Percentiles rank a stretch among this genome's conserved stretches.
Conservation (phyloP, 2,888 invertebrate species). For the Habroteleia sp. region DNA sequence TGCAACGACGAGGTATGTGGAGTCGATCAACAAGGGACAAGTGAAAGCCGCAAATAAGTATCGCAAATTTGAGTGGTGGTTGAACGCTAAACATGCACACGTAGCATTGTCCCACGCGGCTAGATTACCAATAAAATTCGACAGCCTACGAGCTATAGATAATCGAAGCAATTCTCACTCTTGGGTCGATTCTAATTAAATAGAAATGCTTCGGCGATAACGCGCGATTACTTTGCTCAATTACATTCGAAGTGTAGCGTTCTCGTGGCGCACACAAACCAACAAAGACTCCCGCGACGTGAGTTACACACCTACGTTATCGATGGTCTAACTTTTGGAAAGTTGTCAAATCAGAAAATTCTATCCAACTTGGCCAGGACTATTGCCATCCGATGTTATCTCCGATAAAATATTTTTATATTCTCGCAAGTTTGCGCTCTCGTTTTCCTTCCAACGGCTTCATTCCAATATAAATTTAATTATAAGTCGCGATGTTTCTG, state of each 20-base stretch:
- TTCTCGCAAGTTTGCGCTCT: background rate
- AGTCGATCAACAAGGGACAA: constrained; percentile 49
- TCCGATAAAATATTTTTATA: constrained; percentile 4
- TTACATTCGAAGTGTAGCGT: constrained; percentile 47
- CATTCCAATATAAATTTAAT: constrained; percentile 18
- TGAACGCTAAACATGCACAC: constrained; percentile 65
- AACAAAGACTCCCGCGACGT: constrained; percentile 17
- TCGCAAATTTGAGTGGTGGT: constrained; percentile 74
- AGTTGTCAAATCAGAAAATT: constrained; percentile 55
- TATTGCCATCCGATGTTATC: constrained; percentile 24
- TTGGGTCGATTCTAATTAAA: constrained; percentile 75
- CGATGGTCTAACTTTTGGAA: constrained; percentile 47
- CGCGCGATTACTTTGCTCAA: constrained; percentile 64
- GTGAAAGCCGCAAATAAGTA: constrained; percentile 66
- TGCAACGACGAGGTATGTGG: constrained; percentile 4
- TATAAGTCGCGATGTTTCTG: constrained; percentile 9
- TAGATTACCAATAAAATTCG: constrained; percentile 71
- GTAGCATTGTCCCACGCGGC: constrained; percentile 61
- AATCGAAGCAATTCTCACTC: constrained; percentile 69
- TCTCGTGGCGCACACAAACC: constrained; percentile 36
- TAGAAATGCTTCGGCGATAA: constrained; percentile 70
- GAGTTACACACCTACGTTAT: constrained; percentile 45
- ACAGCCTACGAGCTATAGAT: constrained; percentile 61
- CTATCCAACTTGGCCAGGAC: constrained; percentile 21
- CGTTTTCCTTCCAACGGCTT: background rate